These are phyloP conservation scores for Megastigmus dorsalis DNA, from an alignment of 2,888 invertebrate species.

Conservation along the genomic window DNA sequence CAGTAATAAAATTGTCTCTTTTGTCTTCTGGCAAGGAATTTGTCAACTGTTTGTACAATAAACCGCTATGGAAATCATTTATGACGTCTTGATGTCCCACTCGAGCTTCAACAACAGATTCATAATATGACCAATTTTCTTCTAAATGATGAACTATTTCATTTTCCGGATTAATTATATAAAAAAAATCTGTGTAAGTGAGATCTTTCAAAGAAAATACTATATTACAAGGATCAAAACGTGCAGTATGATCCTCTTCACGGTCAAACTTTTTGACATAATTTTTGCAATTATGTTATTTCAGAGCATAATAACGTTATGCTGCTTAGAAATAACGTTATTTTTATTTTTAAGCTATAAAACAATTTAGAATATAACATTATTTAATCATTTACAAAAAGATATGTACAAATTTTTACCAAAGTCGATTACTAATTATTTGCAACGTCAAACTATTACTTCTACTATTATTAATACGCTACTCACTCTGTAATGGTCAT, in stretches of 20 bases:
- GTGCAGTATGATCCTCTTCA: background rate
- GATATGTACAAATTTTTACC: no score
- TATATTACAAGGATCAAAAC: background rate
- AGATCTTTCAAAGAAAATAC: constrained; percentile 1
- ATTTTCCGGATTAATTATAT: background rate
- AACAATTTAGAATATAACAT: no score
- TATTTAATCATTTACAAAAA: no score
- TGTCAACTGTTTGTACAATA: constrained; percentile 38
- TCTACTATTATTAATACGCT: no score
- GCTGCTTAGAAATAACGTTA: no score
- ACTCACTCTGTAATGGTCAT: no score
- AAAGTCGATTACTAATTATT: no score
- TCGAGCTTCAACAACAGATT: background rate
- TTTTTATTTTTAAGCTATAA: no score
- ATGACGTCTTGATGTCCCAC: background rate
- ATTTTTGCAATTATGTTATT: no score
- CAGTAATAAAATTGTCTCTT: constrained; percentile 17
- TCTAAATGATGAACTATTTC: constrained; percentile 14
- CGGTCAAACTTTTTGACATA: constrained; percentile 2
- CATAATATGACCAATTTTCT: constrained; percentile 18
- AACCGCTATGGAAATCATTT: constrained; percentile 15
- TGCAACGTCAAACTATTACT: no score
- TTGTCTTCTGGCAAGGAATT: constrained; percentile 21
- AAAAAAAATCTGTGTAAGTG: constrained; percentile 12
- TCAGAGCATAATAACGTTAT: no score